Conservation (phyloP, 2,888 invertebrate species). For the Campoletis raptor region DNA sequence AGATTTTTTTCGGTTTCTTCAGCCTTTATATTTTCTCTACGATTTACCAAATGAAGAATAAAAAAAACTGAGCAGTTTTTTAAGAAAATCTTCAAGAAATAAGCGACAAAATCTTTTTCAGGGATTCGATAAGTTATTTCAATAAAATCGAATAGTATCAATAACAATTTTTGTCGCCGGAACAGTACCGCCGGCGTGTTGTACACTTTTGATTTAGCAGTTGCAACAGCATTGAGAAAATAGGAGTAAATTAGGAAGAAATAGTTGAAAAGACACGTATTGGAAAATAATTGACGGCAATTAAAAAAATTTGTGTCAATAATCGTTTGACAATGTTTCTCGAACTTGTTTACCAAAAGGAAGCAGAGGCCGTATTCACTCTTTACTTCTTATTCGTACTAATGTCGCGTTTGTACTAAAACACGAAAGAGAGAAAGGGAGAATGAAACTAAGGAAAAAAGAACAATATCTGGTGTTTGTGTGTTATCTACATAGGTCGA, state of each 20-base stretch:
- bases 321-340: not conserved
- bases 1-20: not conserved
- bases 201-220: not conserved
- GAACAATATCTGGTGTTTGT: conserved; percentile 7
- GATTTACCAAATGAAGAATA: not conserved
- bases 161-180: not conserved
- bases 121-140: not conserved
- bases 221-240: not conserved
- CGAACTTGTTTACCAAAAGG: not conserved
- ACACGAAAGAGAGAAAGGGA: not conserved
- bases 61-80: not conserved
- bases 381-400: conserved; percentile 6
- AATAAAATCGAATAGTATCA: not conserved
- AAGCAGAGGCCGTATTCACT: conserved; percentile 12
- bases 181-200: not conserved
- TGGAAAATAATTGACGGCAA: not conserved
- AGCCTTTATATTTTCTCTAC: not conserved
- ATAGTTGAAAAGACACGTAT: not conserved
- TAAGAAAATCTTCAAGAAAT: not conserved
- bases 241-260: not conserved
- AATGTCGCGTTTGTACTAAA: conserved; percentile 12
- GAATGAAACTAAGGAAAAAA: conserved; percentile 10
- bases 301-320: not conserved
- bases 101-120: not conserved
- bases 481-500: conserved; percentile 31